These are phyloP conservation scores for Synchiropus splendidus DNA, from an alignment of 2,113 vertebrate genomes.

Conservation along the genomic window DNA sequence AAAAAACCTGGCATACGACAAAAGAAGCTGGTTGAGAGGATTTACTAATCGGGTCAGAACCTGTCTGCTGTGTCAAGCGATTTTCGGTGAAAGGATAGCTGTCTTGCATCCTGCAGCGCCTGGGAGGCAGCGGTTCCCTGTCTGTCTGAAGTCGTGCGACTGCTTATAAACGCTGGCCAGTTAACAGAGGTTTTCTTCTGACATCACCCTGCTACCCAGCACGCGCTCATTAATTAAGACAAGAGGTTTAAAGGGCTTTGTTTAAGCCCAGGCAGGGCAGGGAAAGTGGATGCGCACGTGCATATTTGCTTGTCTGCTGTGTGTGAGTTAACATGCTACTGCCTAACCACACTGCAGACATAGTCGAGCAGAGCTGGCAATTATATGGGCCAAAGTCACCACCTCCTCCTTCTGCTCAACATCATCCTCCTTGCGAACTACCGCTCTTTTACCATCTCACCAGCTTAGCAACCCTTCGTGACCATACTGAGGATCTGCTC, in stretches of 20 bases:
- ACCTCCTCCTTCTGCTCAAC: not conserved
- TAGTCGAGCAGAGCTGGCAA: constrained; percentile 50
- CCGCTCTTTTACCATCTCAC: constrained; percentile 37
- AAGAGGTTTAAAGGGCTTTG: constrained; percentile 30
- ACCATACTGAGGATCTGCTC: too few species aligned
- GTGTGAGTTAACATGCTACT: constrained; percentile 57
- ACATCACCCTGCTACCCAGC: constrained; percentile 44
- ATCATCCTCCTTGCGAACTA: constrained; percentile 30
- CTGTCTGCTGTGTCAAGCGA: constrained; percentile 5
- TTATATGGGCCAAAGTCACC: constrained; percentile 44
- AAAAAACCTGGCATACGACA: too few species aligned
- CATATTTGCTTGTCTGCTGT: constrained; percentile 59
- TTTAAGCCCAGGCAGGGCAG: constrained; percentile 24
- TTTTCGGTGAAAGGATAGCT: too few species aligned
- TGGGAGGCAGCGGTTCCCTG: too few species aligned
- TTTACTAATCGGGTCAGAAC: constrained; percentile 6
- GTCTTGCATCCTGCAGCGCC: constrained; percentile 6
- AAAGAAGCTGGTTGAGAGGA: constrained; percentile 13
- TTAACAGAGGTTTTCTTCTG: constrained; percentile 19
- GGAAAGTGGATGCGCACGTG: constrained; percentile 43
- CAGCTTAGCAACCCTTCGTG: too few species aligned
- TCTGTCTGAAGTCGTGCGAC: constrained; percentile 4
- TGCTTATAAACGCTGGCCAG: constrained; percentile 22
- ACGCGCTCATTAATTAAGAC: constrained; percentile 8
- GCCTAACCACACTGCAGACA: constrained; percentile 55